phyloP scores from a whole-genome alignment of 2,797 vertebrate species.

The Australoheros facetus region DNA sequence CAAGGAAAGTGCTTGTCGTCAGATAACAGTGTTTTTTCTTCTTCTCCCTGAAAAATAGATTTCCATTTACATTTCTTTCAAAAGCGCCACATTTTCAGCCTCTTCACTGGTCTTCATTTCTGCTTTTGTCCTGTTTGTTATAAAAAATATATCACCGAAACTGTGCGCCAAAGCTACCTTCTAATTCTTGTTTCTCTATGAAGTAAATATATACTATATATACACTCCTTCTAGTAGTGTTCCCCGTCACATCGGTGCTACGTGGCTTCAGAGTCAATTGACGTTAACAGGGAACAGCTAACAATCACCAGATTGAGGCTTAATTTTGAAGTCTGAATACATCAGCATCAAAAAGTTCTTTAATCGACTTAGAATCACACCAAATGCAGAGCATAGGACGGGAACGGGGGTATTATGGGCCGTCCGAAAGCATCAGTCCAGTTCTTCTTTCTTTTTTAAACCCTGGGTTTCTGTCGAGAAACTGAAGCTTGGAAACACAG shows the following conservation, averaged over 20 bases:
- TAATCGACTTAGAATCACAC: conserved; percentile 79
- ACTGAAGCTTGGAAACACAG: conserved; percentile 13
- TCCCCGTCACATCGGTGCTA: background rate
- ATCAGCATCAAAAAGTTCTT: conserved; percentile 78
- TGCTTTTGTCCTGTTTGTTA: conserved; percentile 22
- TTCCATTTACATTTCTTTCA: conserved; percentile 66
- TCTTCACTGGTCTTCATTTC: background rate
- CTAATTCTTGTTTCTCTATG: background rate
- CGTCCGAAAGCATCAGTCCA: conserved; percentile 78
- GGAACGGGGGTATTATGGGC: conserved; percentile 76
- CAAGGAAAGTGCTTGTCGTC: conserved; percentile 63
- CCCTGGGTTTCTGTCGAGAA: conserved; percentile 55
- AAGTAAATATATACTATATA: background rate
- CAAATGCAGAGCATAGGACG: conserved; percentile 70
- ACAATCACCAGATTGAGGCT: conserved; percentile 46
- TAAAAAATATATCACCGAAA: conserved; percentile 28
- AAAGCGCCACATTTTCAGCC: conserved; percentile 28
- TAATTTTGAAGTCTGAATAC: conserved; percentile 72
- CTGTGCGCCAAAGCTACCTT: background rate
- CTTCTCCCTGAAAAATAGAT: conserved; percentile 60
- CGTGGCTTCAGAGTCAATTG: background rate
- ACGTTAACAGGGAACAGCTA: conserved; percentile 3
- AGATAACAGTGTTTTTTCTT: conserved; percentile 60
- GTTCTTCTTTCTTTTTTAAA: conserved; percentile 33
- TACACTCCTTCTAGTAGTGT: background rate